Percentiles rank a stretch among this genome's conserved stretches.
These are phyloP conservation scores for Ondatra zibethicus DNA, from an alignment of 2,113 vertebrate genomes.

Conservation along the genomic window DNA sequence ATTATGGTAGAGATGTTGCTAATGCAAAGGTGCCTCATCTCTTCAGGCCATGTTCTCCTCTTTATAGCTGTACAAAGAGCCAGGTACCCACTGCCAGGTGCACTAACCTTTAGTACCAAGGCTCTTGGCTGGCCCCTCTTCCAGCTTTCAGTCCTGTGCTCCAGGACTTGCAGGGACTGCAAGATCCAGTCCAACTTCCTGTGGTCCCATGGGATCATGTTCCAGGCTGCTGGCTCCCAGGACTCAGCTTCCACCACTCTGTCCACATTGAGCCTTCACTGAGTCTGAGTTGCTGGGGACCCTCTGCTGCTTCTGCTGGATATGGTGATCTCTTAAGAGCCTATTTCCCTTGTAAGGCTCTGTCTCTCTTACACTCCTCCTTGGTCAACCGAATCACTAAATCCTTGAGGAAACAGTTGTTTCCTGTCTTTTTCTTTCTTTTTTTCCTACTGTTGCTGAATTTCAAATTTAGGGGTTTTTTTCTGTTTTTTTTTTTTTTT, in stretches of 20 bases:
- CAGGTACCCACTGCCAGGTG: not conserved
- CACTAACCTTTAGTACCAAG: not conserved
- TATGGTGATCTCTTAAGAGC: not conserved
- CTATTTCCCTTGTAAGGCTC: not conserved
- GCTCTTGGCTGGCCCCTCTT: not conserved
- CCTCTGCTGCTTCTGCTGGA: not conserved
- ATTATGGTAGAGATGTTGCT: not conserved
- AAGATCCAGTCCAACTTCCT: not conserved
- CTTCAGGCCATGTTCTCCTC: conserved; percentile 19
- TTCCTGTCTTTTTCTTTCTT: not conserved
- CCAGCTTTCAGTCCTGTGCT: not conserved
- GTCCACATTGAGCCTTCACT: not conserved
- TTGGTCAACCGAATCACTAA: not conserved
- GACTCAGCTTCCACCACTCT: not conserved
- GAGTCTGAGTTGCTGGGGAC: not conserved
- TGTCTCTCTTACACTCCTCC: not conserved
- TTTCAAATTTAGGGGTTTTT: not conserved
- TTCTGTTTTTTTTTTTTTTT: no score
- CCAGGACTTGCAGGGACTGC: not conserved
- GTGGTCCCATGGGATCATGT: not conserved
- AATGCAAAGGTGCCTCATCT: not conserved
- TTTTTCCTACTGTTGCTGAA: not conserved
- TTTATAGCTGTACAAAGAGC: conserved; percentile 20
- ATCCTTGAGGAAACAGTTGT: conserved; percentile 37
- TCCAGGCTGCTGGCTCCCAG: not conserved